These are phyloP conservation scores for Nymphalis polychloros DNA, from an alignment of 2,888 invertebrate genomes.

Conservation along the genomic window DNA sequence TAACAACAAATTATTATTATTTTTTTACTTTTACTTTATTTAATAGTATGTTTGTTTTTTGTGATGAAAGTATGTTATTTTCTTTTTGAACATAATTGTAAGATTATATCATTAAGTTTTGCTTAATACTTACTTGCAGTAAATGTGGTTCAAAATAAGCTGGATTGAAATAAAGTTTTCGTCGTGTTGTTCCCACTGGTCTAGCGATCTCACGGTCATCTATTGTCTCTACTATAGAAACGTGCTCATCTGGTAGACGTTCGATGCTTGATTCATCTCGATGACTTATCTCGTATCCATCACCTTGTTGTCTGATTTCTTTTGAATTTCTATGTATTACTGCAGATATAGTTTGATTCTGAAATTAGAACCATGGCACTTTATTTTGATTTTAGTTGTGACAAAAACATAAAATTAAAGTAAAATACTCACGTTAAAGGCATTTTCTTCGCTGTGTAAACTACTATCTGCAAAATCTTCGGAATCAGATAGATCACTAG, in stretches of 20 bases:
- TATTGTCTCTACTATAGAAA: slow-evolving; percentile 91
- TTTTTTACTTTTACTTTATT: too few relatives aligned
- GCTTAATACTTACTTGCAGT: slow-evolving; percentile 83
- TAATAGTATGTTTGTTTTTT: not conserved
- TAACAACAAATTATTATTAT: not conserved
- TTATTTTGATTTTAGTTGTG: not conserved
- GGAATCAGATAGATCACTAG: slow-evolving; percentile 83
- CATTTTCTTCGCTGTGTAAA: slow-evolving; percentile 60
- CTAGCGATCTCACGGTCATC: slow-evolving; percentile 86
- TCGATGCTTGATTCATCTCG: slow-evolving; percentile 84
- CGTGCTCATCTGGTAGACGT: slow-evolving; percentile 91
- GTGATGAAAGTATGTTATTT: too few relatives aligned
- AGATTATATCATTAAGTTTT: not conserved
- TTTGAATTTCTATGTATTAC: slow-evolving; percentile 84
- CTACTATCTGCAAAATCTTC: slow-evolving; percentile 80
- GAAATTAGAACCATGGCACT: slow-evolving; percentile 40
- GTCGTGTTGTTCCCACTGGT: slow-evolving; percentile 86
- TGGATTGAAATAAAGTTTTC: slow-evolving; percentile 93
- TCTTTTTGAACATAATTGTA: too few relatives aligned
- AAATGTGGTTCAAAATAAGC: slow-evolving; percentile 95
- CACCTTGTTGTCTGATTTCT: slow-evolving; percentile 62
- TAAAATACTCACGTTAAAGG: slow-evolving; percentile 58
- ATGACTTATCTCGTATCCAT: slow-evolving; percentile 62
- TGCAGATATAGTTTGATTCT: slow-evolving; percentile 84
- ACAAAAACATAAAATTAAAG: not conserved